These are phyloP conservation scores for Entelurus aequoreus DNA, from an alignment of 2,113 vertebrate species.

Conservation along the genomic window DNA sequence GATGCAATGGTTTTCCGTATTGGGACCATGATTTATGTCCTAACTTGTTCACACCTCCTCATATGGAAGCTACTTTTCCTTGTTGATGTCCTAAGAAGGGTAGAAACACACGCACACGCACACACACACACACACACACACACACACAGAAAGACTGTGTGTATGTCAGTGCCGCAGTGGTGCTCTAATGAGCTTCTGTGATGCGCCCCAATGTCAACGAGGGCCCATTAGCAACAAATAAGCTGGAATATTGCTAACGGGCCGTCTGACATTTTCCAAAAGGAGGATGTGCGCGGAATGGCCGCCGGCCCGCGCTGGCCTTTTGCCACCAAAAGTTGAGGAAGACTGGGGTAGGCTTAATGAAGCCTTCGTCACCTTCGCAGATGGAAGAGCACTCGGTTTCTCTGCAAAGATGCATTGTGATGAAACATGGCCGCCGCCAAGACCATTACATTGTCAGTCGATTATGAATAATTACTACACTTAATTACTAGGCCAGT, in stretches of 20 bases:
- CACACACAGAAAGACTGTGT: slow-evolving; percentile 11
- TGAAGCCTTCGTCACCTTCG: neutral
- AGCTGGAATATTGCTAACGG: slow-evolving; percentile 57
- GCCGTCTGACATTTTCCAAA: slow-evolving; percentile 66
- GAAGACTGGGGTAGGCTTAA: slow-evolving; percentile 19
- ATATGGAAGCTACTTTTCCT: no score
- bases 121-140: slow-evolving; percentile 24
- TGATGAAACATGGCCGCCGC: no score
- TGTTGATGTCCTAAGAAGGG: no score
- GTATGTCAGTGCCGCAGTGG: slow-evolving; percentile 13
- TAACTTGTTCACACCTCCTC: no score
- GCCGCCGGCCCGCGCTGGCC: slow-evolving; percentile 30
- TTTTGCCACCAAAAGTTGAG: slow-evolving; percentile 45
- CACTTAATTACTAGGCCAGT: no score
- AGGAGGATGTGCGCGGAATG: slow-evolving; percentile 56
- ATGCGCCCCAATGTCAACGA: slow-evolving; percentile 69
- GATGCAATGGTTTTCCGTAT: no score
- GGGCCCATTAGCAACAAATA: slow-evolving; percentile 59
- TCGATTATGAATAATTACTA: no score
- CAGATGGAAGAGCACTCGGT: neutral
- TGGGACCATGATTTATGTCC: no score
- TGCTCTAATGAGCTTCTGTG: slow-evolving; percentile 55
- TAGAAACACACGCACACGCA: neutral
- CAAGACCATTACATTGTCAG: no score
- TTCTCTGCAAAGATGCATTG: no score